Evolutionary conservation across 1,140 invertebrate species (phyloP).

Genomic region (Lepidurus packardi): DNA sequence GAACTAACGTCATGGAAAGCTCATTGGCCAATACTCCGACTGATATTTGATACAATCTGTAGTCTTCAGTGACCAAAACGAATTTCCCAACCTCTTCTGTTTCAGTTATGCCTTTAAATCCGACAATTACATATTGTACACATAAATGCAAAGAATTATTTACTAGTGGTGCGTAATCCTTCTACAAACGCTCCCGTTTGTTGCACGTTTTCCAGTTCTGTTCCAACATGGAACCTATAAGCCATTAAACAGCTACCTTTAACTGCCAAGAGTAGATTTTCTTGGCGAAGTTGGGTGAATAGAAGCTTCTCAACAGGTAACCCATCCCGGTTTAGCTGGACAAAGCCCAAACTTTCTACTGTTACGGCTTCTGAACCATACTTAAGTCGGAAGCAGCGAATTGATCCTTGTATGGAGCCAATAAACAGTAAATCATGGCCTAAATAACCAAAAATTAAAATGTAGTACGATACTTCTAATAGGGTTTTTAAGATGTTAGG

Average conservation of each 20-base stretch:
- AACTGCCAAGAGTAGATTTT: neutral
- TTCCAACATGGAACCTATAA: neutral
- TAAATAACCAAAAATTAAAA: neutral
- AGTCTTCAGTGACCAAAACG: constrained; percentile 24
- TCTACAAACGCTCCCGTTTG: neutral
- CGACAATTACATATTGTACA: neutral
- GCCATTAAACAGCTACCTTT: neutral
- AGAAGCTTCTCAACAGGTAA: neutral
- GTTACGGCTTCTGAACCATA: neutral
- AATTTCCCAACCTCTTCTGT: neutral
- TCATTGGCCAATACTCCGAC: neutral
- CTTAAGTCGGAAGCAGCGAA: neutral
- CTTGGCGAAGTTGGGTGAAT: neutral
- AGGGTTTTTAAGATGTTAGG: neutral
- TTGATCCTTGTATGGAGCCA: neutral
- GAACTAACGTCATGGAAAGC: neutral
- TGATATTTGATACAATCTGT: constrained; percentile 1
- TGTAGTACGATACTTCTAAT: neutral
- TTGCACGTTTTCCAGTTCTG: neutral
- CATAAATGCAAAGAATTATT: neutral
- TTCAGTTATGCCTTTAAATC: neutral
- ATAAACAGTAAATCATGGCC: constrained; percentile 3
- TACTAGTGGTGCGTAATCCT: neutral
- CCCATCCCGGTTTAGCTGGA: neutral
- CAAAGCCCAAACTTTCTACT: neutral